Base-by-base conservation (phyloP, 2,888 invertebrate species). In the Phaedon cochleariae region DNA sequence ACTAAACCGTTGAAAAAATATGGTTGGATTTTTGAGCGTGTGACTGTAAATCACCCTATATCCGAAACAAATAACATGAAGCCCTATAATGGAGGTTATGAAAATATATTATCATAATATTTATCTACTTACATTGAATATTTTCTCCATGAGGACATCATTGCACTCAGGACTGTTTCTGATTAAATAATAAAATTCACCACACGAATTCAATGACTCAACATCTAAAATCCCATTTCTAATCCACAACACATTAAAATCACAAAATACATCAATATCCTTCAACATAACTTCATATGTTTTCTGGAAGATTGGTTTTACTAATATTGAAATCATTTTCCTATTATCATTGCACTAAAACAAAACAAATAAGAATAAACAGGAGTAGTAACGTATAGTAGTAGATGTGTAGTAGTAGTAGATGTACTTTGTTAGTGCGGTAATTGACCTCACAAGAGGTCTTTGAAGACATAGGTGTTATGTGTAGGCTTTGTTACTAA, bases 121-220 rank as follows among this genome's bases (percentile, higher is more conserved):
- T 15, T 5, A 26, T 41, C 15, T 26, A 57, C 57, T 57, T 12
- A 57, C 57, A 29, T 57, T 21, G 45, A 3, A n/a, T 41, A 41
- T 41, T 15, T 57, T 26, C 17, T 45, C 17, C 21, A 57, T 41
- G 26, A 17, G 21, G 26, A 45, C 57, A 26, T 57, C 57, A 22
- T 45, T 57, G 26, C 12, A 12, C 21, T 55, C 41, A 41, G 21
- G 41, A 54, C 54, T 51, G 22, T 29, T 45, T 53, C 55, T 41
- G 7, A 51, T 37, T 48, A 59, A 34, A 59, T 66, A 66, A 66
- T 62, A 66, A 45, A 54, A 59, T 54, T 54, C 46, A 53, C 41
- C 29, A 37, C 37, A 55, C 1, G 45, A 45, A 26, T 41, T 10
- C 12, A 45, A 57, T 0, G 0, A 10, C 5, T 10, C 45, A 41